Evolutionary conservation across 2,888 invertebrate genomes (phyloP), one percentile per base, ranked within the genome.

Genomic region (Malthinus flaveolus): DNA sequence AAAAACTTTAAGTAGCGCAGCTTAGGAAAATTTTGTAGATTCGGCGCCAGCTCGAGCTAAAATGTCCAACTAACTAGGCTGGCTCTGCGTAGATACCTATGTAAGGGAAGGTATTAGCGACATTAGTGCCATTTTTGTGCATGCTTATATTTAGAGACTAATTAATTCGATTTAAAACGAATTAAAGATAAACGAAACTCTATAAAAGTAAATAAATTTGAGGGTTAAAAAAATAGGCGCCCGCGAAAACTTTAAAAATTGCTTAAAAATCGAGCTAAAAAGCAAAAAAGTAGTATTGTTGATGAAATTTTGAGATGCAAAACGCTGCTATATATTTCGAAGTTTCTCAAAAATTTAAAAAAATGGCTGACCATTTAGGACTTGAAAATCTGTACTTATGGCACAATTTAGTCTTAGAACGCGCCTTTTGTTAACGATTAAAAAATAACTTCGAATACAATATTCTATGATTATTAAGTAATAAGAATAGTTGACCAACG

Each of bases 381-480:
- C 13, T 42, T 15, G 15, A 42, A 15, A 23, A 42, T 42, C n/a
- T 42, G 23, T 42, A 42, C 15, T 42, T 42, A 42, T 42, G 39
- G 39, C 39, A 42, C 39, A 42, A 42, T 42, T 23, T 42, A 42
- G 39, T 15, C n/a, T 42, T 42, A 42, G 39, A 15, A 42, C 39
- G 39, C 39, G 39, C 15, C 39, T 42, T 42, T 9, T 15, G 39
- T 42, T 42, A n/a, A 42, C 39, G 39, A 42, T 42, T 42, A 15
- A 7, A 42, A 23, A 5, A 42, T 42, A 9, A 42, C 23, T 42
- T 42, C 39, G 39, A 42, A 42, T 42, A 42, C 39, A 23, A 42
- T 42, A 42, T 15, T 42, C 39, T 15, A 15, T 42, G 6, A 23
- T 42, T 15, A 9, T n/a, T n/a, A n/a, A n/a, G 15, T 42, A 15